Evolutionary conservation across 2,113 vertebrate species (phyloP).

Genomic region (Pollimyrus isidori): DNA sequence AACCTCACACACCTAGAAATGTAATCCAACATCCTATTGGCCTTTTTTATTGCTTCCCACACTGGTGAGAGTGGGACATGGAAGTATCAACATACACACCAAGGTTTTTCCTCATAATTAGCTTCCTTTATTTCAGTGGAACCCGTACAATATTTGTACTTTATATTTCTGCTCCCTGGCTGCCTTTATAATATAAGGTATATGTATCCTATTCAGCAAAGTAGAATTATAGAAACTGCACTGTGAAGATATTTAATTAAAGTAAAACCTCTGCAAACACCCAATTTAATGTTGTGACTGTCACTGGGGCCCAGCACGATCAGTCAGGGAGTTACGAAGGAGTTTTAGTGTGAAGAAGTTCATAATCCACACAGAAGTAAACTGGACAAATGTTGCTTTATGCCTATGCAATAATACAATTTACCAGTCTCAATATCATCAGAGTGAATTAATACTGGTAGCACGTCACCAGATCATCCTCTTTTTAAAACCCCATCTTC

Average conservation of each 20-base stretch:
- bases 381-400: not conserved
- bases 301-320: not conserved
- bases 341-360: not conserved
- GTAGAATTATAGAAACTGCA: not conserved
- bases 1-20: too few species aligned
- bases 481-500: conserved; percentile 6
- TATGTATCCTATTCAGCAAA: not conserved
- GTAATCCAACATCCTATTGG: too few species aligned
- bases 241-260: not conserved
- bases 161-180: too few species aligned
- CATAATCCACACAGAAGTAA: not conserved
- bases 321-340: not conserved
- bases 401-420: not conserved
- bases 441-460: not conserved
- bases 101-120: too few species aligned
- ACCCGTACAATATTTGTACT: too few species aligned
- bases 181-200: not conserved
- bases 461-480: not conserved
- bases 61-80: too few species aligned
- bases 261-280: not conserved
- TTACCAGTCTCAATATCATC: not conserved
- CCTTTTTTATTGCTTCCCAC: too few species aligned
- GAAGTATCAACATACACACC: too few species aligned
- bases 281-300: not conserved
- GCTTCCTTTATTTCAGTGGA: too few species aligned